Percentiles rank a stretch among this genome's conserved stretches.
Evolutionary conservation across 2,888 invertebrate species (phyloP).

Genomic region (Rosalia funebris): DNA sequence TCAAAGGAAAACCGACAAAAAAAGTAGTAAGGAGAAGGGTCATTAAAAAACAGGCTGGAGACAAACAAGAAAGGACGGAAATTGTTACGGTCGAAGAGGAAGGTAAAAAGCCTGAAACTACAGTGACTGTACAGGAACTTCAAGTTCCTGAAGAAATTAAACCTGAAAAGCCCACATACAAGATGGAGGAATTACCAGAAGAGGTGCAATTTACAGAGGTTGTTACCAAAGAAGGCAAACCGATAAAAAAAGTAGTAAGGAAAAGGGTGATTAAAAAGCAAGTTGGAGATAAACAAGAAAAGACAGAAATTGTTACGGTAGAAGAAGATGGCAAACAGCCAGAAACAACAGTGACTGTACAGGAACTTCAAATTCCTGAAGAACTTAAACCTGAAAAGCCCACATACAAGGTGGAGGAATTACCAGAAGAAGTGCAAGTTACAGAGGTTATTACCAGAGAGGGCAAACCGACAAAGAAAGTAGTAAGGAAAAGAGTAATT

Average conservation of each 20-base stretch:
- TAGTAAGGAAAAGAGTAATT: constrained; percentile 51
- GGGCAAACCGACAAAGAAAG: constrained; percentile 57
- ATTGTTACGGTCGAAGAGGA: constrained; percentile 56
- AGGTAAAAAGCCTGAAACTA: constrained; percentile 58
- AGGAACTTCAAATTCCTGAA: constrained; percentile 47
- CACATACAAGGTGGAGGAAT: constrained; percentile 44
- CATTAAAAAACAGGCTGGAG: constrained; percentile 47
- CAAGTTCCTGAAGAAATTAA: constrained; percentile 46
- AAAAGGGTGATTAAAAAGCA: constrained; percentile 59
- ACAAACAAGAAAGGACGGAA: constrained; percentile 55
- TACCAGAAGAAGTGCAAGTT: constrained; percentile 49
- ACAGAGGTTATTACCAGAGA: constrained; percentile 59
- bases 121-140: constrained; percentile 52
- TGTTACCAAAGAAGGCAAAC: constrained; percentile 44
- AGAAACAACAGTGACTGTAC: constrained; percentile 55
- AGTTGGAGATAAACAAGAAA: constrained; percentile 58
- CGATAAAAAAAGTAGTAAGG: constrained; percentile 51
- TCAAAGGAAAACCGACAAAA: constrained; percentile 45
- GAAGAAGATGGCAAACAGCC: constrained; percentile 61
- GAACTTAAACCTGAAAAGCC: constrained; percentile 30
- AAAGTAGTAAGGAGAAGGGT: constrained; percentile 56
- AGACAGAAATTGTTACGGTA: constrained; percentile 47
- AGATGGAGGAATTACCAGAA: constrained; percentile 47
- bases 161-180: constrained; percentile 36
- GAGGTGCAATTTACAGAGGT: constrained; percentile 48